Evolutionary conservation across 2,888 invertebrate species (phyloP).

Genomic region (Patella pellucida): DNA sequence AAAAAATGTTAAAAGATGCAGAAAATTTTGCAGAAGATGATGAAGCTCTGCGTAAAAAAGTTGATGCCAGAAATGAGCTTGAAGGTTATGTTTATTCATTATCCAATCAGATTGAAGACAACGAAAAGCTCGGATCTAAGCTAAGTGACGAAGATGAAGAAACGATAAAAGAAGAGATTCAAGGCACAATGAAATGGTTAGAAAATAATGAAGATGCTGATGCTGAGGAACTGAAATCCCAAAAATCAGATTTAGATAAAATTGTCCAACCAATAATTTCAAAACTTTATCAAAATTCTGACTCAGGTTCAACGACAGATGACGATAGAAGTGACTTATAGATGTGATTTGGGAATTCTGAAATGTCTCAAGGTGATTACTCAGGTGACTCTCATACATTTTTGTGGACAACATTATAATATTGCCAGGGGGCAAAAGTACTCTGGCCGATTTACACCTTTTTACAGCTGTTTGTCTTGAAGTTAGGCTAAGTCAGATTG

Average conservation of each 20-base stretch:
- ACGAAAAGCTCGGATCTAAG: conserved; percentile 95
- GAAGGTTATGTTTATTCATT: conserved; percentile 95
- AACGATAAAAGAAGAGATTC: conserved; percentile 92
- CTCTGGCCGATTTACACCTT: too few relatives aligned
- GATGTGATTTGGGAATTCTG: background rate
- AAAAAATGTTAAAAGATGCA: conserved; percentile 98
- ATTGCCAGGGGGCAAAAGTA: too few relatives aligned
- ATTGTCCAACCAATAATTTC: conserved; percentile 95
- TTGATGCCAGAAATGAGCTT: conserved; percentile 95
- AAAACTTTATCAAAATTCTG: conserved; percentile 91
- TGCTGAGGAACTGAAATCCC: conserved; percentile 90
- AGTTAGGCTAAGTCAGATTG: too few relatives aligned
- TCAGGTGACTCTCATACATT: too few relatives aligned
- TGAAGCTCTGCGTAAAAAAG: conserved; percentile 84
- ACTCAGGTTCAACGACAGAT: conserved; percentile 42
- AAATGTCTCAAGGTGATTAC: too few relatives aligned
- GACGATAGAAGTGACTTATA: background rate
- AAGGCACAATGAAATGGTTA: conserved; percentile 97
- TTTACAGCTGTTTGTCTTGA: too few relatives aligned
- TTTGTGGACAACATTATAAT: too few relatives aligned
- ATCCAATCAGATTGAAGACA: conserved; percentile 95
- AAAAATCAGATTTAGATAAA: conserved; percentile 93
- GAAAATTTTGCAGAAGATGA: conserved; percentile 99
- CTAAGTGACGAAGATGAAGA: conserved; percentile 88
- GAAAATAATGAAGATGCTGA: conserved; percentile 95